phyloP scores from a whole-genome alignment of 2,113 vertebrate species.

The Ammospiza nelsoni region DNA sequence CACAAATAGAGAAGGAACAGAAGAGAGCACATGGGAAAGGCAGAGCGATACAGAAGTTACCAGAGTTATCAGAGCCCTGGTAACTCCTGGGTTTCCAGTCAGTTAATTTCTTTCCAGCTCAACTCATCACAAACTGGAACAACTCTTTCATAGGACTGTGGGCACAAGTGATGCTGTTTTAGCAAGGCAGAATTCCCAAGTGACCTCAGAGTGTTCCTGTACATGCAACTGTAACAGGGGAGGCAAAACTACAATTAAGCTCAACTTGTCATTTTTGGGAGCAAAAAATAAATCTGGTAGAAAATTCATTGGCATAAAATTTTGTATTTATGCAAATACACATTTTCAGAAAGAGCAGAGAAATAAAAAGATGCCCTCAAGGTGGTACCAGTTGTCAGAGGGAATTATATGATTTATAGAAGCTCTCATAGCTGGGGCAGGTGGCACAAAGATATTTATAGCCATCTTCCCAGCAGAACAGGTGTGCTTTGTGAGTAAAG shows the following conservation, averaged over 20 bases:
- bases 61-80: neutral
- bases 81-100: neutral
- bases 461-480: conserved; percentile 33
- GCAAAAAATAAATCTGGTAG: neutral
- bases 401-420: conserved; percentile 48
- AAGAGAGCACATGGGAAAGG: neutral
- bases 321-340: neutral
- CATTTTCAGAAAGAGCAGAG: neutral
- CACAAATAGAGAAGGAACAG: neutral
- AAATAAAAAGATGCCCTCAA: neutral
- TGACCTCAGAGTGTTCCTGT: neutral
- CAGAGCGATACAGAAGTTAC: neutral
- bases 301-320: neutral
- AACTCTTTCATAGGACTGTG: neutral
- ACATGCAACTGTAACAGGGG: rapidly evolving
- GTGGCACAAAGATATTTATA: conserved; percentile 60
- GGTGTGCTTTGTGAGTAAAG: conserved; percentile 60
- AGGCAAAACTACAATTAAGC: neutral
- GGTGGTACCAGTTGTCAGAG: conserved; percentile 5
- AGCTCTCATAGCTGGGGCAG: conserved; percentile 38
- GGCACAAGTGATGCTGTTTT: neutral
- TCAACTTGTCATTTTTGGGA: neutral
- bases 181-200: neutral
- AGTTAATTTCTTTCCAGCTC: neutral
- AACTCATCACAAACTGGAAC: neutral